Base-by-base conservation (phyloP, 2,113 vertebrate species). In the Varanus salvator region DNA sequence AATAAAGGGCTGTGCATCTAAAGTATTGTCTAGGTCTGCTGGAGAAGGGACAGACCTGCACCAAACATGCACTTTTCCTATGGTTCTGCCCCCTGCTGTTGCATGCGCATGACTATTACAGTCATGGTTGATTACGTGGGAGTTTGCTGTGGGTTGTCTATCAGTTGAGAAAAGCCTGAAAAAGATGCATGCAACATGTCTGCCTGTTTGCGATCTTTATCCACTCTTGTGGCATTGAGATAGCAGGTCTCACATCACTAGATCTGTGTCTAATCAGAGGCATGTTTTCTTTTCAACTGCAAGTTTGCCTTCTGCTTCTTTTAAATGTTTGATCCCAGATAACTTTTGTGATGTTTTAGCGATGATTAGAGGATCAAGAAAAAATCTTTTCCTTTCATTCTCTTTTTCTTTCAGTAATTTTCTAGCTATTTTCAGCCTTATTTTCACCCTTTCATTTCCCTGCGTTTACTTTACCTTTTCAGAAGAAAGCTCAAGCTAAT, bases 381-480 rank as follows among this genome's bases (percentile, higher is more conserved):
- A 86, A 75, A 2, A 1, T 81, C 64, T 90, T 85, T 31, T 93
- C 11, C 85, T 82, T 91, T 86, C 6, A 17, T 8, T 76, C 0
- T 3, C 77, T 72, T 89, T 92, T 84, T 93, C 78, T 71, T 89
- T 78, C 89, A 72, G 1, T 91, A 27, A 92, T 91, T 95, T 96
- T 92, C 90, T 90, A 85, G 69, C 83, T 95, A 1, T 94, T 95
- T 90, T 88, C 88, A 83, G 5, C 97, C 93, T 80, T 92, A 91
- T 93, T 96, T 96, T 94, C 89, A 0, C 91, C 95, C 94, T 96
- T 64, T 97, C 92, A 93, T 95, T 96, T 96, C 92, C 96, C 60
- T 95, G 89, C 94, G 96, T 95, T 95, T 84, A 93, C 95, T 97
- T 97, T 97, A 90, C 95, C 84, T 80, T 96, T 97, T 96, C 95